Base-by-base conservation (phyloP, 2,113 vertebrate genomes). In the Takifugu bimaculatus region DNA sequence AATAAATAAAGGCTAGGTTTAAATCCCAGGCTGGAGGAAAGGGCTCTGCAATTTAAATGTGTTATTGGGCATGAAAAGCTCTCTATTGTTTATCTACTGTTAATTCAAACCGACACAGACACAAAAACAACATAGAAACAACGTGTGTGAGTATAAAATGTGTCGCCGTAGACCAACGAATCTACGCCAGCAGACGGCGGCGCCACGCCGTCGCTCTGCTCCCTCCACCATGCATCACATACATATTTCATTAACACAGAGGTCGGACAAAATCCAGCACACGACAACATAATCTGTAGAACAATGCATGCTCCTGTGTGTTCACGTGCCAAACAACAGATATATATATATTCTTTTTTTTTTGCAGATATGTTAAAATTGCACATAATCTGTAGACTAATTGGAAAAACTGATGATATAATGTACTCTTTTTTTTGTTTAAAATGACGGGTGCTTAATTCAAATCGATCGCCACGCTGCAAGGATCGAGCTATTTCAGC, bases 241-340 rank as follows among this genome's bases (percentile, higher is more conserved):
- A 71, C 62, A 89, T 69, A 77, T 82, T 74, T 80, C 75, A 87
- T 74, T 59, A 85, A 86, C 84, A 90, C 83, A 73, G 68, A 84
- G 77, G 77, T 85, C 84, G 75, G 84, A 89, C 80, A 83, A 58
- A 85, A 75, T 78, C 85, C 85, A 82, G 70, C 72, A 89, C 79
- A 88, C 68, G 43, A 87, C 79, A 80, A 71, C 70, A 59, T 78
- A 81, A 84, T 84, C 85, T 85, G 78, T 87, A 85, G 71, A 80
- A 88, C 82, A 87, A 81, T 27, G 79, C 89, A 90, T 91, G 90
- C 90, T 83, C 86, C 82, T 77, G 53, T 75, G 67, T 81, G 75
- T 78, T 83, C 72, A 82, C 59, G 63, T 86, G 84, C 81, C 82
- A 75, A 74, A 76, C 55, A 27, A 73, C 57, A 74, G 4, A 76